Percentiles rank a stretch among this genome's conserved stretches.
Conservation (phyloP, 2,797 vertebrate genomes). For the Myotis daubentonii region DNA sequence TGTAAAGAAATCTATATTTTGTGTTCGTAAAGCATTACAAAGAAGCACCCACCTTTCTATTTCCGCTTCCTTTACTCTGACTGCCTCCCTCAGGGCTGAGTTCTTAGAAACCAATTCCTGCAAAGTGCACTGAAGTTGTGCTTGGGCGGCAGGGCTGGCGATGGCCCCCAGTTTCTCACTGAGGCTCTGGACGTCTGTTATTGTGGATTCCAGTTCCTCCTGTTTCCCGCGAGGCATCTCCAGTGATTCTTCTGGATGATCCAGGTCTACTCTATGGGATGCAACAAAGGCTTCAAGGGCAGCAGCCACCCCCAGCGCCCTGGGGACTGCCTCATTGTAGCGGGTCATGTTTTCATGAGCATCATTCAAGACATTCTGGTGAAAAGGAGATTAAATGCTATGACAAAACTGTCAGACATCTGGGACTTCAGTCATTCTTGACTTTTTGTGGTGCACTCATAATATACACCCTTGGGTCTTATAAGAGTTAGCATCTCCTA, state of each 20-base stretch:
- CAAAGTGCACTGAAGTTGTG: slow-evolving; percentile 83
- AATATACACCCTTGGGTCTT: background rate
- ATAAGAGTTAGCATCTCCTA: background rate
- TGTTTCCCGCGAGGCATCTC: slow-evolving; percentile 79
- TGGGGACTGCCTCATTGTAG: slow-evolving; percentile 83
- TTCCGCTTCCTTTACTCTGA: slow-evolving; percentile 72
- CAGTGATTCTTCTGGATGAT: slow-evolving; percentile 81
- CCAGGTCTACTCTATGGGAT: slow-evolving; percentile 75
- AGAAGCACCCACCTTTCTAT: slow-evolving; percentile 81
- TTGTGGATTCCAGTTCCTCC: slow-evolving; percentile 86
- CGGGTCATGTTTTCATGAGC: slow-evolving; percentile 82
- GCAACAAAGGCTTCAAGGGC: slow-evolving; percentile 82
- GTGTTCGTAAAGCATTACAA: background rate
- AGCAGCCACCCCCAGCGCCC: slow-evolving; percentile 79
- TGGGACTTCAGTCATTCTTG: background rate
- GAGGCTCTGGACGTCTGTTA: slow-evolving; percentile 84
- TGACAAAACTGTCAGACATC: background rate
- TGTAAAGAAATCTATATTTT: background rate
- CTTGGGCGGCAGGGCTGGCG: slow-evolving; percentile 82
- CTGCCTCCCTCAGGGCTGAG: slow-evolving; percentile 86
- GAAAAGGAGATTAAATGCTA: slow-evolving; percentile 56
- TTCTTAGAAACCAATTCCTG: slow-evolving; percentile 86
- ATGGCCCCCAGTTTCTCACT: slow-evolving; percentile 80
- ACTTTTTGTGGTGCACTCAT: background rate
- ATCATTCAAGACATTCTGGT: slow-evolving; percentile 86